phyloP scores from a whole-genome alignment of 1,140 invertebrate species.

The Stenopsyche tienmushanensis region DNA sequence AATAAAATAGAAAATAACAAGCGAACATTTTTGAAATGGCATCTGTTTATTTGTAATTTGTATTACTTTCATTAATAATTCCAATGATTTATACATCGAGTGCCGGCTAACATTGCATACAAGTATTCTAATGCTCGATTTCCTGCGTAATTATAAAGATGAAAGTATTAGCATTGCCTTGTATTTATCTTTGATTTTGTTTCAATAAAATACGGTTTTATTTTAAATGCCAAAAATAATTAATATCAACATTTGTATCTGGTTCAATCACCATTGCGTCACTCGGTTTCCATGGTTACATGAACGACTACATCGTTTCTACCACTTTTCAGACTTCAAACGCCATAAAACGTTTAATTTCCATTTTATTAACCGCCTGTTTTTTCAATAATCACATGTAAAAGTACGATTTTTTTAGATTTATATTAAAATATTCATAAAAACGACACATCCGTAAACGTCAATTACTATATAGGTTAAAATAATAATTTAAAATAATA shows the following conservation, averaged over 20 bases:
- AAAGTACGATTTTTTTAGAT: neutral
- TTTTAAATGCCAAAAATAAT: neutral
- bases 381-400: neutral
- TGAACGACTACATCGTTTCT: slow-evolving; percentile 23
- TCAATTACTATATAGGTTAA: neutral
- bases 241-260: neutral
- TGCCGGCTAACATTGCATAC: no score
- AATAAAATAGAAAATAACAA: neutral
- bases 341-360: slow-evolving; percentile 2
- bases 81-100: no score
- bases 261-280: slow-evolving; percentile 9
- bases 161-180: neutral
- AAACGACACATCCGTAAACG: neutral
- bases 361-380: neutral
- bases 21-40: neutral
- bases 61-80: slow-evolving; percentile 5
- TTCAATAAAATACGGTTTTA: neutral
- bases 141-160: neutral
- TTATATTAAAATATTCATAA: neutral
- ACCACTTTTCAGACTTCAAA: slow-evolving; percentile 15
- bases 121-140: neutral
- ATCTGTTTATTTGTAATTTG: neutral
- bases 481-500: neutral
- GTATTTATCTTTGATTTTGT: neutral
- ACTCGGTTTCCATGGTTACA: slow-evolving; percentile 11